Conservation (phyloP, 2,888 invertebrate genomes). For the Drosophila pseudotalamancana region DNA sequence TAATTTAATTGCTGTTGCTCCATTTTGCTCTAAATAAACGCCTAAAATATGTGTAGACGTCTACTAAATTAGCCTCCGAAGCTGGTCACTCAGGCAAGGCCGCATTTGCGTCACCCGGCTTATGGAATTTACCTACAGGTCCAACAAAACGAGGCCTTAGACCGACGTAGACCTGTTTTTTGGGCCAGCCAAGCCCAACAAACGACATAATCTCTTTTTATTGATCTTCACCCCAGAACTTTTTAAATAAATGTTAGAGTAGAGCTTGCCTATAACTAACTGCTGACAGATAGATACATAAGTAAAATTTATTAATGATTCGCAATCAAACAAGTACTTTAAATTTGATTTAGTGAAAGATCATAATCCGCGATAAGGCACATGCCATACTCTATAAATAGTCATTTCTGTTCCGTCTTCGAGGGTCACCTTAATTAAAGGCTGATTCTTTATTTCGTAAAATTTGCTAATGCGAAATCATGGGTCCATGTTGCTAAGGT, state of each 20-base stretch:
- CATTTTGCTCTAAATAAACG: slow-evolving; percentile 1
- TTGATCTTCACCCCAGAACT: neutral
- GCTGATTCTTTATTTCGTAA: neutral
- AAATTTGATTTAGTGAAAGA: no score
- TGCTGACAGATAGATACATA: no score
- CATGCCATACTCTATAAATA: neutral
- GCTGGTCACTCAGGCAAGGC: slow-evolving; percentile 17
- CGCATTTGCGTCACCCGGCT: slow-evolving; percentile 13
- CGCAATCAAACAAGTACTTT: no score
- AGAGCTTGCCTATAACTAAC: neutral
- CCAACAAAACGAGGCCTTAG: neutral
- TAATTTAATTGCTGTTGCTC: neutral
- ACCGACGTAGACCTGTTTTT: slow-evolving; percentile 13
- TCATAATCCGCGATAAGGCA: neutral
- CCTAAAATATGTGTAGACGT: slow-evolving; percentile 1
- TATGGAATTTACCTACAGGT: slow-evolving; percentile 6
- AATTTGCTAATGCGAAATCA: neutral
- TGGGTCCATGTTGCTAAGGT: neutral
- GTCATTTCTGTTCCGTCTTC: neutral
- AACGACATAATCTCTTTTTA: neutral
- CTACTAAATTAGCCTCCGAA: neutral
- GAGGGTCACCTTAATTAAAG: neutral
- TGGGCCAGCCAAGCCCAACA: neutral
- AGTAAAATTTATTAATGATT: no score
- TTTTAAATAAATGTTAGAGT: neutral